Evolutionary conservation across 1,140 invertebrate species (phyloP).

Genomic region (Platyscapa corneri): DNA sequence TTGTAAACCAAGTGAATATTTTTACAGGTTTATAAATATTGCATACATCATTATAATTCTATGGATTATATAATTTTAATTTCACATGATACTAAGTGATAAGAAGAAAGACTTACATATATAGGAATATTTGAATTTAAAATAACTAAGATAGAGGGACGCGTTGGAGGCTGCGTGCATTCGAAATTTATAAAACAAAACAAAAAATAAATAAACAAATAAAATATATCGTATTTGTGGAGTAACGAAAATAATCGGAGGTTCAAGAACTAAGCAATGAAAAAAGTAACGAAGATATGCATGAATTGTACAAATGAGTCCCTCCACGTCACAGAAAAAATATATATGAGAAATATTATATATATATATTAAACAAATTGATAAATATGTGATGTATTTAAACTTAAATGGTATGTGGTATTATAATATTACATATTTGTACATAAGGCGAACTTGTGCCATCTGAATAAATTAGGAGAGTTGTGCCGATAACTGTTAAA

Average conservation of each 20-base stretch:
- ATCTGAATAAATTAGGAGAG: conserved; percentile 62
- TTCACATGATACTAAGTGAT: background rate
- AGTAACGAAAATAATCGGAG: conserved; percentile 59
- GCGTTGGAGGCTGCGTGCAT: conserved; percentile 41
- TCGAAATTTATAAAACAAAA: conserved; percentile 42
- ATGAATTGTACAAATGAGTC: conserved; percentile 75
- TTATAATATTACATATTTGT: conserved; percentile 74
- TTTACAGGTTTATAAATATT: background rate
- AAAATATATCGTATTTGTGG: conserved; percentile 42
- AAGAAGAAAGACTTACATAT: conserved; percentile 25
- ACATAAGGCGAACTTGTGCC: conserved; percentile 73
- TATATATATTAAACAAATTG: conserved; percentile 68
- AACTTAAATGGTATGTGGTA: conserved; percentile 72
- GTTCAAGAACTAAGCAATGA: conserved; percentile 71
- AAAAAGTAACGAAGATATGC: conserved; percentile 71
- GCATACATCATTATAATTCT: no score
- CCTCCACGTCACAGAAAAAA: conserved; percentile 73
- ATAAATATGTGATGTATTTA: conserved; percentile 74
- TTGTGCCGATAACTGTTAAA: conserved; percentile 66
- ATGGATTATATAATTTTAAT: background rate
- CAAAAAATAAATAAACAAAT: conserved; percentile 27
- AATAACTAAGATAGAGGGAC: conserved; percentile 27
- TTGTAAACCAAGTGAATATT: background rate
- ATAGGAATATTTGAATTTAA: conserved; percentile 43
- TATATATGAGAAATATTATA: conserved; percentile 68